Conservation (phyloP, 1,140 invertebrate genomes). For the Heterodera carotae region DNA sequence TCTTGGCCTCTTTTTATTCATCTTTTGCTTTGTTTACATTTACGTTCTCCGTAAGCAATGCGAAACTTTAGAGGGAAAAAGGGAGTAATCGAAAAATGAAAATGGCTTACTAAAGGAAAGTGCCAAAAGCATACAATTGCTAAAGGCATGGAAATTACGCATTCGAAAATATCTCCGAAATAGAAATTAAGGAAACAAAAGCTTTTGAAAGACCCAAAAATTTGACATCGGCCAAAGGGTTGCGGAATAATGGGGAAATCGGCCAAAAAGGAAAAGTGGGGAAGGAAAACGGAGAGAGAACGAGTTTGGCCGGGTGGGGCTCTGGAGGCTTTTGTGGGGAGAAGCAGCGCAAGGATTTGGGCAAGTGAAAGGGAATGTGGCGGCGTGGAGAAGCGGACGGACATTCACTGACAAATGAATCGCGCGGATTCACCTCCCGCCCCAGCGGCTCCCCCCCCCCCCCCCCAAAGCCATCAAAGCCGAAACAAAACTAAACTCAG, state of each 20-base stretch:
- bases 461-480: neutral
- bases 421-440: neutral
- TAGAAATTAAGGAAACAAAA: neutral
- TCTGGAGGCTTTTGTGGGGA: neutral
- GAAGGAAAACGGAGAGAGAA: neutral
- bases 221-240: neutral
- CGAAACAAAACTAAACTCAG: neutral
- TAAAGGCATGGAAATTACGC: neutral
- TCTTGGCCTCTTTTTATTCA: neutral
- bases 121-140: too few relatives aligned
- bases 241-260: neutral
- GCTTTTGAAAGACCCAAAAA: neutral
- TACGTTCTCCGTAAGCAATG: too few relatives aligned
- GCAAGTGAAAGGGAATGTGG: neutral
- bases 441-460: too few relatives aligned
- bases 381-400: too few relatives aligned
- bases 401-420: too few relatives aligned
- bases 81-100: neutral
- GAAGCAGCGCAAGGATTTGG: neutral
- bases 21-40: neutral
- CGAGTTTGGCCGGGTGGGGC: neutral
- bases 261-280: constrained; percentile 7
- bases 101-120: neutral
- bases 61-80: neutral
- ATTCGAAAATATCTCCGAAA: neutral